Conservation (phyloP, 2,888 invertebrate genomes). For the Meteorus cinctellus region DNA sequence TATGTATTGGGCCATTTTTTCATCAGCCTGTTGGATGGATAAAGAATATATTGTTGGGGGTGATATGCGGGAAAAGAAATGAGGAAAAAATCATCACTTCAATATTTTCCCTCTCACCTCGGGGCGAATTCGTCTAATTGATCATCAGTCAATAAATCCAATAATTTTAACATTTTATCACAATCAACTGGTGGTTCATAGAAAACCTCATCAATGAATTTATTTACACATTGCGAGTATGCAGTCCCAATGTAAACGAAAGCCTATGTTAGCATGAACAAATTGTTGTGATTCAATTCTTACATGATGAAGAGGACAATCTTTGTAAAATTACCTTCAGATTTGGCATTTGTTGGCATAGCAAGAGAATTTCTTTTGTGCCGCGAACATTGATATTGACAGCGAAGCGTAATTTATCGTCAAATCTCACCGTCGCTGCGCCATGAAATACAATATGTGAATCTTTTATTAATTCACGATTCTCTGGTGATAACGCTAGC, state of each 20-base stretch:
- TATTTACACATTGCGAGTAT: constrained; percentile 63
- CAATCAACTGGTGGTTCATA: constrained; percentile 62
- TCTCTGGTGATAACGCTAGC: constrained; percentile 74
- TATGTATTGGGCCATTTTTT: constrained; percentile 82
- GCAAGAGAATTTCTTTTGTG: constrained; percentile 78
- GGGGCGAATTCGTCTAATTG: constrained; percentile 60
- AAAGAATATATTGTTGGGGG: no score
- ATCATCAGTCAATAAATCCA: constrained; percentile 64
- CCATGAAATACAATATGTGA: constrained; percentile 82
- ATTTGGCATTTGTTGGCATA: constrained; percentile 80
- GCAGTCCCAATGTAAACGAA: constrained; percentile 70
- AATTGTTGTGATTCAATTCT: constrained; percentile 8
- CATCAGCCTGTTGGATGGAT: constrained; percentile 70
- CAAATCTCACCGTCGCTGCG: constrained; percentile 85
- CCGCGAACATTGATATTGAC: constrained; percentile 82
- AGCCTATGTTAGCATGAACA: constrained; percentile 55
- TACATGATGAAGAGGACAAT: not conserved
- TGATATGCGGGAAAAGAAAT: no score
- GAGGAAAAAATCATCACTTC: not conserved
- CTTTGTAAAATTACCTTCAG: constrained; percentile 75
- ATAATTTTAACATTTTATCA: constrained; percentile 61
- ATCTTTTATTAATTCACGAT: constrained; percentile 75
- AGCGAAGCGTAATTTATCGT: constrained; percentile 80
- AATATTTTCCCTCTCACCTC: constrained; percentile 55
- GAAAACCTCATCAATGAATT: constrained; percentile 66